Conservation (phyloP, 2,888 invertebrate genomes). For the Melieria picta region DNA sequence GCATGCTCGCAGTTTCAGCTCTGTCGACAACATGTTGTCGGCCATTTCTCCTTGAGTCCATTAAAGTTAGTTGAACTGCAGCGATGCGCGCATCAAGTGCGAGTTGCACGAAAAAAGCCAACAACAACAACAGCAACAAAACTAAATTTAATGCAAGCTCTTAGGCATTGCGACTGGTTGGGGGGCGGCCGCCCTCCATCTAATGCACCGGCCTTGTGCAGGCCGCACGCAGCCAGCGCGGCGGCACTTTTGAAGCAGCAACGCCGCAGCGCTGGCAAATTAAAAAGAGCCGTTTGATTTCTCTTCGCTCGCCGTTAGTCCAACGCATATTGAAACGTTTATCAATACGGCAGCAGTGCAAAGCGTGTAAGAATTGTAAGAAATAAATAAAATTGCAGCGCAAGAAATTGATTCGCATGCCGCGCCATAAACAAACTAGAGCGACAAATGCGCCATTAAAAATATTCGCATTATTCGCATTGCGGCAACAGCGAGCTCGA, state of each 20-base stretch:
- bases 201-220: background rate
- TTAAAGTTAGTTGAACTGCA: slow-evolving; percentile 47
- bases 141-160: slow-evolving; percentile 43
- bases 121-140: slow-evolving; percentile 40
- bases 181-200: no score
- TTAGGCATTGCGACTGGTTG: background rate
- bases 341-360: slow-evolving; percentile 35
- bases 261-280: background rate
- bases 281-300: slow-evolving; percentile 24
- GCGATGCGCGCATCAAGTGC: slow-evolving; percentile 10
- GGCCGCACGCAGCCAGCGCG: slow-evolving; percentile 39
- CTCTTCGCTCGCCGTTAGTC: background rate
- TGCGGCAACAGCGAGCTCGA: background rate
- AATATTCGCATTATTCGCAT: background rate
- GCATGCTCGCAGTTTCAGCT: no score
- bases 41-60: slow-evolving; percentile 41
- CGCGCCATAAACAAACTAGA: slow-evolving; percentile 36
- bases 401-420: slow-evolving; percentile 17
- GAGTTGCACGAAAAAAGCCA: slow-evolving; percentile 11
- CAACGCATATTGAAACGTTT: slow-evolving; percentile 41
- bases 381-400: background rate
- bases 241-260: slow-evolving; percentile 26
- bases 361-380: no score
- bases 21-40: no score
- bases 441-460: slow-evolving; percentile 30